Conservation (phyloP, 2,113 vertebrate genomes). For the Prionailurus bengalensis region DNA sequence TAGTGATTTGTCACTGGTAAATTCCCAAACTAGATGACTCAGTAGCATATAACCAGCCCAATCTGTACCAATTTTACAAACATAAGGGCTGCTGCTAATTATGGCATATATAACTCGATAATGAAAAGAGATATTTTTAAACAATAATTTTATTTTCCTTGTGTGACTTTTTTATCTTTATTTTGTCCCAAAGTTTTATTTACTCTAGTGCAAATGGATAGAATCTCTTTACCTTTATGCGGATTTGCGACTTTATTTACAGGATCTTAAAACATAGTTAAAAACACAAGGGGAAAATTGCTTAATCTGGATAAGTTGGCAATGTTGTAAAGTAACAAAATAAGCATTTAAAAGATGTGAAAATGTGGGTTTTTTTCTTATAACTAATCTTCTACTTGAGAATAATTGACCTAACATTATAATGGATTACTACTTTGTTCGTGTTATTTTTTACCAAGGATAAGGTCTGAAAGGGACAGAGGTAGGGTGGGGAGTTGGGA, state of each 20-base stretch:
- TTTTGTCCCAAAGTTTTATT: slow-evolving; percentile 1
- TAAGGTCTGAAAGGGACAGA: neutral
- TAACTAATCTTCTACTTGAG: neutral
- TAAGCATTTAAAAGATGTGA: neutral
- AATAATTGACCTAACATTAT: neutral
- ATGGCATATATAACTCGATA: neutral
- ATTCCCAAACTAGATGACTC: slow-evolving; percentile 65
- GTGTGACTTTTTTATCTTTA: neutral
- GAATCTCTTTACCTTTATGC: neutral
- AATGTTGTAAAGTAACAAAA: neutral
- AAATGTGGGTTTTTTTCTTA: neutral
- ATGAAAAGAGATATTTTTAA: slow-evolving; percentile 42
- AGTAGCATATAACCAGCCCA: slow-evolving; percentile 1
- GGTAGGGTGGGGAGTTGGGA: accelerated
- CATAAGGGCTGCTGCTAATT: slow-evolving; percentile 60
- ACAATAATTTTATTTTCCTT: neutral
- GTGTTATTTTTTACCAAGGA: neutral
- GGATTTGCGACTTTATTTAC: neutral
- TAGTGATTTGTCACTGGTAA: slow-evolving; percentile 50
- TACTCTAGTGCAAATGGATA: neutral
- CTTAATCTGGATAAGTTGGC: neutral
- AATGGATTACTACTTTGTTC: neutral
- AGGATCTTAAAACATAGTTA: neutral
- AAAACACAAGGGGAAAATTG: neutral
- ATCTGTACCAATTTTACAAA: slow-evolving; percentile 60